Evolutionary conservation across 2,797 vertebrate species (phyloP).

Genomic region (Manis javanica): DNA sequence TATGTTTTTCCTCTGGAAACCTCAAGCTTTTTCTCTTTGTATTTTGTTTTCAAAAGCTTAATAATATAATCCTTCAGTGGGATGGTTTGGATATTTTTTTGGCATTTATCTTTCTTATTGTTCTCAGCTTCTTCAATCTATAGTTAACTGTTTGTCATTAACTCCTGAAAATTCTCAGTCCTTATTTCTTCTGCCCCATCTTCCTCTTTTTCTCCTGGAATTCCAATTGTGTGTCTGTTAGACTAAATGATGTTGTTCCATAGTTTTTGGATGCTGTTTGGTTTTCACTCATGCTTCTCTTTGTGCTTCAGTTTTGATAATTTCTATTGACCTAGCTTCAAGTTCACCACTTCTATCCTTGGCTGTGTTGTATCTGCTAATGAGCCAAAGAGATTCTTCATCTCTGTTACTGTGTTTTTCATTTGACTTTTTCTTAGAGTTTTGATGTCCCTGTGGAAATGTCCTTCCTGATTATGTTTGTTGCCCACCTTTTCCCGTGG

Average conservation of each 20-base stretch:
- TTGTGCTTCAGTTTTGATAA: background rate
- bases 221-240: background rate
- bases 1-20: background rate
- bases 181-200: background rate
- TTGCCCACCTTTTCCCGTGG: background rate
- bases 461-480: background rate
- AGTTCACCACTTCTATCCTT: slow-evolving; percentile 4
- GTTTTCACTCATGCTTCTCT: background rate
- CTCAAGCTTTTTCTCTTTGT: background rate
- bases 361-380: background rate
- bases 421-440: background rate
- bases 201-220: background rate
- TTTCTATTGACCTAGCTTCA: background rate
- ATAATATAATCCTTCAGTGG: background rate
- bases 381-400: background rate
- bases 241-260: background rate
- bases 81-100: background rate
- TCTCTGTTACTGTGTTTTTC: background rate
- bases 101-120: background rate
- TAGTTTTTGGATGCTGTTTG: background rate
- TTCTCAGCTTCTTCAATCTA: background rate
- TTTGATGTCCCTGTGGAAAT: background rate
- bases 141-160: background rate
- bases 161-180: slow-evolving; percentile 18
- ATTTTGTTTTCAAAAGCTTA: background rate